A percentile compares a stretch with the other conserved stretches of the same genome.
These are phyloP conservation scores for Chesias legatella DNA, from an alignment of 2,888 invertebrate genomes.

Conservation along the genomic window DNA sequence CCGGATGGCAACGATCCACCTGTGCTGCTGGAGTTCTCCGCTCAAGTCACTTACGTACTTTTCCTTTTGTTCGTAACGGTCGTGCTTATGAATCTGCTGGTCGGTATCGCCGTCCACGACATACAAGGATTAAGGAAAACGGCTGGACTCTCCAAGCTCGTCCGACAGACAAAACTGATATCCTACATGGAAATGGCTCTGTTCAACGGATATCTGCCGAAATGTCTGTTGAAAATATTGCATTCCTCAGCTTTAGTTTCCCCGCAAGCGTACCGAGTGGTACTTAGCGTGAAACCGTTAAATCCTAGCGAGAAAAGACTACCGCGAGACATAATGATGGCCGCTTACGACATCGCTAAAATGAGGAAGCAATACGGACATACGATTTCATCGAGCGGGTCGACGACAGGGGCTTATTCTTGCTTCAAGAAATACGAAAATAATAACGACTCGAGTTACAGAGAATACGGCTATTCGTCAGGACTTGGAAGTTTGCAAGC, in stretches of 20 bases:
- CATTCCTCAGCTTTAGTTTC: slow-evolving; percentile 90
- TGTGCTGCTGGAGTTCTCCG: slow-evolving; percentile 88
- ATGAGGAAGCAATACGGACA: slow-evolving; percentile 85
- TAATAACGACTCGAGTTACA: slow-evolving; percentile 74
- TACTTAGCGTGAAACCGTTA: slow-evolving; percentile 89
- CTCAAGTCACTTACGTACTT: slow-evolving; percentile 89
- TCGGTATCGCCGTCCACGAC: slow-evolving; percentile 93
- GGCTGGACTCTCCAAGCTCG: slow-evolving; percentile 90
- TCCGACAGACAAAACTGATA: slow-evolving; percentile 92
- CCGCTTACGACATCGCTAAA: slow-evolving; percentile 89
- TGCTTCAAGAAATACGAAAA: slow-evolving; percentile 85
- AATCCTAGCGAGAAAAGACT: slow-evolving; percentile 91
- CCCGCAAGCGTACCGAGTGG: slow-evolving; percentile 90
- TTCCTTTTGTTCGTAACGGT: slow-evolving; percentile 92
- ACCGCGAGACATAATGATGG: slow-evolving; percentile 88
- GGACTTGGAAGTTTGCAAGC: slow-evolving; percentile 81
- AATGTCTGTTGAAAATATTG: slow-evolving; percentile 85
- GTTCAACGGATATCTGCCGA: slow-evolving; percentile 89
- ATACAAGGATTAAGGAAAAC: slow-evolving; percentile 93
- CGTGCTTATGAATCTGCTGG: slow-evolving; percentile 91
- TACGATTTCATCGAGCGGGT: slow-evolving; percentile 84
- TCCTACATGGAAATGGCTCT: slow-evolving; percentile 91
- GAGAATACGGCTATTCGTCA: slow-evolving; percentile 78
- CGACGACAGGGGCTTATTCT: slow-evolving; percentile 82
- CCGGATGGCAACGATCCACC: slow-evolving; percentile 88